A percentile compares a stretch with the other conserved stretches of the same genome.
Evolutionary conservation across 2,113 vertebrate species (phyloP).

Genomic region (Pterophyllum scalare): DNA sequence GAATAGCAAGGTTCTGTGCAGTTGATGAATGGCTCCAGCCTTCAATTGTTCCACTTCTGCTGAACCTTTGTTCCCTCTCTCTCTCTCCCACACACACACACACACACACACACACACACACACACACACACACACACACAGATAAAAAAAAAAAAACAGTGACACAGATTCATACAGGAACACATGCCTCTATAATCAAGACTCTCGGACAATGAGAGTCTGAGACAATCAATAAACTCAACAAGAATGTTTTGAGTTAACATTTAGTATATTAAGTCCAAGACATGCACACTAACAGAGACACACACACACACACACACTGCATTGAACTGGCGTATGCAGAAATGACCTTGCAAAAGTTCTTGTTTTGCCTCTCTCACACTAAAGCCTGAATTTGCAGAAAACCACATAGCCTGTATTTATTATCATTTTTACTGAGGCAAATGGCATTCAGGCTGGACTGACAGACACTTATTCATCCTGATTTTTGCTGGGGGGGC

Average conservation of each 20-base stretch:
- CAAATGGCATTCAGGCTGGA: not conserved
- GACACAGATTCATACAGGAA: not conserved
- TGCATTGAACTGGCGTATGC: not conserved
- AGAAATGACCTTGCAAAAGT: not conserved
- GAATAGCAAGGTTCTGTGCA: not conserved
- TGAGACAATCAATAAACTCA: slow-evolving; percentile 37
- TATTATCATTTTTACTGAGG: not conserved
- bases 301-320: not conserved
- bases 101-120: not conserved
- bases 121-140: not conserved
- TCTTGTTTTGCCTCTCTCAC: not conserved
- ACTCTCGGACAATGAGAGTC: not conserved
- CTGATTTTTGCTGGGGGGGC: not conserved
- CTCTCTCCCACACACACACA: not conserved
- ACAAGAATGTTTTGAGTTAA: not conserved
- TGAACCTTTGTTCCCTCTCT: not conserved
- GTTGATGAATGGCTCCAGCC: slow-evolving; percentile 47
- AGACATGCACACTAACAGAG: not conserved
- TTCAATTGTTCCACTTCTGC: not conserved
- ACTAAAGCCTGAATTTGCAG: slow-evolving; percentile 5
- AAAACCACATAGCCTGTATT: slow-evolving; percentile 1
- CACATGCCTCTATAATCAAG: not conserved
- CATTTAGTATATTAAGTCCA: not conserved
- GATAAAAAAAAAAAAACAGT: not conserved
- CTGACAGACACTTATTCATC: slow-evolving; percentile 17